phyloP scores from a whole-genome alignment of 2,888 invertebrate species.

The Pammene aurita region DNA sequence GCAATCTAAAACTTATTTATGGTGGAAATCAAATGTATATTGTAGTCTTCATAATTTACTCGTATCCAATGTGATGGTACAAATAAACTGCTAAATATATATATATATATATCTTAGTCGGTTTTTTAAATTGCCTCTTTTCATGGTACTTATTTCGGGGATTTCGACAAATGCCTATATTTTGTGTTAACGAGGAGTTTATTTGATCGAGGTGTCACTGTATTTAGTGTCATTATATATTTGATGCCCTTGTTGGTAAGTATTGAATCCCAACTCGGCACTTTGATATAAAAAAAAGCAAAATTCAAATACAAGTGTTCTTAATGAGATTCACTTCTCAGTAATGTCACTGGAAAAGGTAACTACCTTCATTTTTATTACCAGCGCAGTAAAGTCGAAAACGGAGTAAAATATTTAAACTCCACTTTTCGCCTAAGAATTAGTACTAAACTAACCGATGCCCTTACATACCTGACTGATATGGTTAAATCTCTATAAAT shows the following conservation, averaged over 20 bases:
- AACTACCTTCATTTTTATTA: background rate
- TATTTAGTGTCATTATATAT: background rate
- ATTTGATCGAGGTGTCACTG: background rate
- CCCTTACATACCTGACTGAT: constrained; percentile 60
- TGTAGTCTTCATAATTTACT: background rate
- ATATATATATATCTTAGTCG: too few relatives aligned
- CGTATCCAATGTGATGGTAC: background rate
- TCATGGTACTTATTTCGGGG: background rate
- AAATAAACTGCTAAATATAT: background rate
- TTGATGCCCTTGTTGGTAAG: background rate
- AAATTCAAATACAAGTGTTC: constrained; percentile 22
- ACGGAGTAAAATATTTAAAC: background rate
- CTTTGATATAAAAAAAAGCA: constrained; percentile 3
- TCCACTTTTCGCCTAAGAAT: constrained; percentile 1
- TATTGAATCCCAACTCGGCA: background rate
- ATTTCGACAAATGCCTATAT: background rate
- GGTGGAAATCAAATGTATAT: too few relatives aligned
- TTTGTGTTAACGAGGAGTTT: background rate
- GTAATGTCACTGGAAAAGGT: background rate
- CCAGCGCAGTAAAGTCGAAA: constrained; percentile 2
- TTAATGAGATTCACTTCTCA: background rate
- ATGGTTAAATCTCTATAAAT: constrained; percentile 49
- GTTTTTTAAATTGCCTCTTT: too few relatives aligned
- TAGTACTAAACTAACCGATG: constrained; percentile 39
- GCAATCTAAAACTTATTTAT: too few relatives aligned